These are phyloP conservation scores for Chrysolina haemoptera DNA, from an alignment of 2,888 invertebrate genomes.

Conservation along the genomic window DNA sequence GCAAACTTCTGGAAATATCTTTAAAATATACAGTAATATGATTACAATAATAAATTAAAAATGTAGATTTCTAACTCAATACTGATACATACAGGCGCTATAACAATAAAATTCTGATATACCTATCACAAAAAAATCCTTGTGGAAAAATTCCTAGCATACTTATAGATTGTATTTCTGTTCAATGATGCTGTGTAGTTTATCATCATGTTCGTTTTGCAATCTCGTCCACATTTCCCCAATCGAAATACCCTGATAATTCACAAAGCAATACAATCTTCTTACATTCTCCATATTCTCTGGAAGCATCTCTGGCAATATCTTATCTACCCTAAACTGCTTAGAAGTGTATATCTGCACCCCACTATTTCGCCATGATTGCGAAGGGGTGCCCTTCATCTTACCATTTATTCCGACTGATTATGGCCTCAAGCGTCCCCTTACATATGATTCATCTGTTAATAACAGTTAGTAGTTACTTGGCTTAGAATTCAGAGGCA, in stretches of 20 bases:
- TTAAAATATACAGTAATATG: too few species aligned
- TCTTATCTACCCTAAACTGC: constrained; percentile 55
- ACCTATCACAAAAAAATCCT: too few species aligned
- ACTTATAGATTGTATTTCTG: too few species aligned
- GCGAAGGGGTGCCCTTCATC: constrained; percentile 52
- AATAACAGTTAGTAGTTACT: constrained; percentile 53
- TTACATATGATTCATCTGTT: constrained; percentile 61
- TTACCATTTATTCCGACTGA: constrained; percentile 52
- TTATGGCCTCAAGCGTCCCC: constrained; percentile 53
- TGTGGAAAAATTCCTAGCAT: too few species aligned
- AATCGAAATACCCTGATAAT: constrained; percentile 8
- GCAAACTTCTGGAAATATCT: too few species aligned
- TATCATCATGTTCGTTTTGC: not conserved
- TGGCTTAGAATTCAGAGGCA: constrained; percentile 42
- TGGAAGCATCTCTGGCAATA: constrained; percentile 51
- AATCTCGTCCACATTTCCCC: constrained; percentile 1
- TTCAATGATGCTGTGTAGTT: not conserved
- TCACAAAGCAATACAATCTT: constrained; percentile 27
- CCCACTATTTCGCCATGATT: constrained; percentile 45
- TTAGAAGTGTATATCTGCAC: constrained; percentile 44
- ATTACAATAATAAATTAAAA: too few species aligned
- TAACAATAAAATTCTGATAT: too few species aligned
- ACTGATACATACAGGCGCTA: too few species aligned
- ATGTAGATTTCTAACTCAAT: too few species aligned
- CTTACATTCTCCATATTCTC: constrained; percentile 36